These are phyloP conservation scores for Mugil cephalus DNA, from an alignment of 2,113 vertebrate species.

Conservation along the genomic window DNA sequence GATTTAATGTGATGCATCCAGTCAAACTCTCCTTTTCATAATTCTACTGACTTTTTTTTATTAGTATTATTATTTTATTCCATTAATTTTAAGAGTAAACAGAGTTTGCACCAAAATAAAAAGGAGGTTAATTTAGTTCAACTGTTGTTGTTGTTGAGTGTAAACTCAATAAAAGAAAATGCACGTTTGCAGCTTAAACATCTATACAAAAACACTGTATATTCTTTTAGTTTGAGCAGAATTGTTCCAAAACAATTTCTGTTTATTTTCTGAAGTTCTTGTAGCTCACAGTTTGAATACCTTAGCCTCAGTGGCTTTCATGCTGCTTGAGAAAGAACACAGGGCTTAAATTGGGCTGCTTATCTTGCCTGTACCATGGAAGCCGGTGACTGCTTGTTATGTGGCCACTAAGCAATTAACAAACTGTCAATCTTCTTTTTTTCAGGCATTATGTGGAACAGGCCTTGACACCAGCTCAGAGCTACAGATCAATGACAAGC, in stretches of 20 bases:
- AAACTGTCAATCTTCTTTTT: conserved; percentile 1
- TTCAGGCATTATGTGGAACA: conserved; percentile 45
- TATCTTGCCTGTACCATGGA: neutral
- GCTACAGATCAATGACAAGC: conserved; percentile 66
- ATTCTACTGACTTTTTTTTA: too few relatives aligned
- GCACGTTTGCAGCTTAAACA: too few relatives aligned
- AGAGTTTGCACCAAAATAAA: too few relatives aligned
- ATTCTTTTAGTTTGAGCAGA: neutral
- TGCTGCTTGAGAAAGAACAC: conserved; percentile 3
- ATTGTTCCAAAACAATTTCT: neutral
- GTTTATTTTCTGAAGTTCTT: neutral
- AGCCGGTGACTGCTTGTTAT: neutral
- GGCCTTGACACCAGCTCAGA: conserved; percentile 47
- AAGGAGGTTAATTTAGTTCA: too few relatives aligned
- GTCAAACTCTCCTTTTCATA: too few relatives aligned
- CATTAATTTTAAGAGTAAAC: too few relatives aligned
- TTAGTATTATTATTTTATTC: too few relatives aligned
- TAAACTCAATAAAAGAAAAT: too few relatives aligned
- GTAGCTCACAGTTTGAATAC: neutral
- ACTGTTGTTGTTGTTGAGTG: too few relatives aligned
- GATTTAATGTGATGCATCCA: too few relatives aligned
- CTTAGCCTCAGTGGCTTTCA: neutral
- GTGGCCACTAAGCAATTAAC: conserved; percentile 3
- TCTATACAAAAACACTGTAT: too few relatives aligned
- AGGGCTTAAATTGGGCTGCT: neutral